phyloP scores from a whole-genome alignment of 2,888 invertebrate genomes.

The Odontomyia ornata region DNA sequence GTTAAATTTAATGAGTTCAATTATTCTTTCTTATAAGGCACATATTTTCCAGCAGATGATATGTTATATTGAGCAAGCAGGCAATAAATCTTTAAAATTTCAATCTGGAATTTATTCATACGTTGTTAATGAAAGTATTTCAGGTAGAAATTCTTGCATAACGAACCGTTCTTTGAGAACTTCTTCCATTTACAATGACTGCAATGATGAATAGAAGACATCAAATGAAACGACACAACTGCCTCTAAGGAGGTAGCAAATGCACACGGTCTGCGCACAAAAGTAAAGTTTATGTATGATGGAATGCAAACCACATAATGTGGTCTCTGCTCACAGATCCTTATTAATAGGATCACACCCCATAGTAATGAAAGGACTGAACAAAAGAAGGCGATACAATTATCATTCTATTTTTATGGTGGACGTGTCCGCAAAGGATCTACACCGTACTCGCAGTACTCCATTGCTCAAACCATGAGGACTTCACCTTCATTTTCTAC shows the following conservation, averaged over 20 bases:
- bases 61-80: too few species aligned
- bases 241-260: not conserved
- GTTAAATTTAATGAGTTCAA: too few species aligned
- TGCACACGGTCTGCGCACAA: not conserved
- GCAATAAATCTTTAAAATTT: too few species aligned
- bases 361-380: slow-evolving; percentile 34
- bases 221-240: not conserved
- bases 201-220: not conserved
- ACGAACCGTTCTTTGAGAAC: too few species aligned
- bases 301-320: slow-evolving; percentile 20
- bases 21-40: too few species aligned
- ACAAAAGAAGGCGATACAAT: slow-evolving; percentile 38
- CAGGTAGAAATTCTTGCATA: too few species aligned
- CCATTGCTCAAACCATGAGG: not conserved
- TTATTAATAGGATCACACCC: slow-evolving; percentile 40
- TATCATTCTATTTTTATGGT: slow-evolving; percentile 31
- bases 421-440: not conserved
- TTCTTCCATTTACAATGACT: too few species aligned
- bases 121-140: too few species aligned
- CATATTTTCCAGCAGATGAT: too few species aligned
- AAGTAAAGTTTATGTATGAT: not conserved
- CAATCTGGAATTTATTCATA: too few species aligned
- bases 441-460: not conserved
- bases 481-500: not conserved
- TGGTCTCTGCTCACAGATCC: slow-evolving; percentile 2